Evolutionary conservation across 2,797 vertebrate species (phyloP), one percentile per base, ranked within the genome.

Genomic region (Rhincodon typus): DNA sequence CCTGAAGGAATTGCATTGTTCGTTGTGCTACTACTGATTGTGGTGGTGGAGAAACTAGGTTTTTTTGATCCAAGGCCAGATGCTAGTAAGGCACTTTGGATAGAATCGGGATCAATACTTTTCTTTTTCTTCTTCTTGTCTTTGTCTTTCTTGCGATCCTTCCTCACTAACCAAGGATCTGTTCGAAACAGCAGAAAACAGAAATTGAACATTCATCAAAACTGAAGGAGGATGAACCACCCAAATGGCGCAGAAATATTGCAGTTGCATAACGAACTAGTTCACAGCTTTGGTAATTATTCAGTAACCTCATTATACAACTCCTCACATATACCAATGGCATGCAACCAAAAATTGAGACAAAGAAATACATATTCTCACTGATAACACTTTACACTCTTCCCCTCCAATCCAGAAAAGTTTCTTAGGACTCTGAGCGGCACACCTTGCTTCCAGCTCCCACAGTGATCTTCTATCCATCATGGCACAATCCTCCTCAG

Each of bases 41-140:
- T 97, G 0, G 98, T 96, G 74, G 99, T 97, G 86, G 98, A 98
- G 96, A 99, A 99, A 88, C 98, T 98, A 4, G 98, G 99, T 87
- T 99, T 97, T 96, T 98, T 99, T 95, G 99, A 99, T 96, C 99
- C 99, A 8, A 99, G 98, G 95, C 99, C 99, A 34, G 99, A 99
- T 93, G 99, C 99, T 97, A 99, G 97, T 98, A 99, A 99, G 98
- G 99, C 99, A 99, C 99, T 99, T 97, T 99, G 99, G 97, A 99
- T 99, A 46, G 99, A 99, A 97, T 99, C 99, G 27, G 99, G 99
- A 96, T 99, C 99, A 95, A 99, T 98, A 67, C 98, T 98, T 97
- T 98, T 98, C 97, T 98, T 99, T 96, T 98, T 99, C 96, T 97
- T 98, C 96, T 99, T 98, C 96, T 98, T 98, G 95, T 99, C 98